These are phyloP conservation scores for Gasterosteus aculeatus DNA, from an alignment of 2,113 vertebrate genomes.

Conservation along the genomic window DNA sequence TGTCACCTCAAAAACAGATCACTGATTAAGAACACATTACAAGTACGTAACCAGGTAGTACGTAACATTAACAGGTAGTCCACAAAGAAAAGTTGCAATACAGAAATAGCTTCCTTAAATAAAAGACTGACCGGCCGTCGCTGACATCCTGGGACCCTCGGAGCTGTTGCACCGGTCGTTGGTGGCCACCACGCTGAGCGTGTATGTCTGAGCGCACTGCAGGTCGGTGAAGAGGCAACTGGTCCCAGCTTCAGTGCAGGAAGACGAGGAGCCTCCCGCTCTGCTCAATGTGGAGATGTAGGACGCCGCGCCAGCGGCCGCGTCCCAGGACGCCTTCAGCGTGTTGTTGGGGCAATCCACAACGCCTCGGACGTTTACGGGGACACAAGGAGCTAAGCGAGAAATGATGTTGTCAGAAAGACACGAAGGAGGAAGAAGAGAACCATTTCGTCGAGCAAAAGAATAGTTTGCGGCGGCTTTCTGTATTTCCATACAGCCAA, in stretches of 20 bases:
- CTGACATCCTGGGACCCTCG: constrained; percentile 34
- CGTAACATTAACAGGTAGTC: not conserved
- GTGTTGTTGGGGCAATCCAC: constrained; percentile 73
- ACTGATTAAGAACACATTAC: not conserved
- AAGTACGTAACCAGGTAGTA: not conserved
- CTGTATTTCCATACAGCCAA: not conserved
- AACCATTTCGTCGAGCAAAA: not conserved
- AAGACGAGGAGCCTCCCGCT: constrained; percentile 26
- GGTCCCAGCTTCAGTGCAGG: constrained; percentile 35
- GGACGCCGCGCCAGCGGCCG: constrained; percentile 54
- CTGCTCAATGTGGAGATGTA: constrained; percentile 64
- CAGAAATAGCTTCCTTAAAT: not conserved
- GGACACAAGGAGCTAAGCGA: constrained; percentile 75
- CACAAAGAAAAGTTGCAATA: too few species aligned
- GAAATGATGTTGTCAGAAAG: not conserved
- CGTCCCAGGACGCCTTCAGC: constrained; percentile 70
- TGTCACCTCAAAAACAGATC: not conserved
- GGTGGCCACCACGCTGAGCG: constrained; percentile 56
- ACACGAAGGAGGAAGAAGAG: not conserved
- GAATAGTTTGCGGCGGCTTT: not conserved
- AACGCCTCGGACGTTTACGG: constrained; percentile 43
- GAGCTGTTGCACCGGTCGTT: constrained; percentile 72
- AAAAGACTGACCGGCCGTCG: constrained; percentile 68
- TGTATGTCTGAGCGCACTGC: constrained; percentile 74
- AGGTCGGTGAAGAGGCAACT: constrained; percentile 67